Evolutionary conservation across 1,140 invertebrate species (phyloP), one percentile per base, ranked within the genome.

Genomic region (Cydia fagiglandana): DNA sequence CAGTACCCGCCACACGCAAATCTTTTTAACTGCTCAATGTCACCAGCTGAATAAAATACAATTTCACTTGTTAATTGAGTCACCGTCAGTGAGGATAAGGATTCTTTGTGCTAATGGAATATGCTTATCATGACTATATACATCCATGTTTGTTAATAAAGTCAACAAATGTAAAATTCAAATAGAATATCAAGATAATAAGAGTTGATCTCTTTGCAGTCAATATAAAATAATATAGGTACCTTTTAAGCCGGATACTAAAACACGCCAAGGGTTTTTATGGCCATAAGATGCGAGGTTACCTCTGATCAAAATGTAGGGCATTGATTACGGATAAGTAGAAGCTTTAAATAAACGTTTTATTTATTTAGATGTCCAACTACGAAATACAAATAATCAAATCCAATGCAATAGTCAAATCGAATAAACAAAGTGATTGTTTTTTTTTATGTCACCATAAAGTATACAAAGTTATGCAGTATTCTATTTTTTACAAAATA

Each of bases 291-390:
- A 97, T 88, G 96, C 96, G 88, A 97, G 94, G 94, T 97, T 97
- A 93, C 96, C 96, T 90, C 96, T 94, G 84, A 97, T 96, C 94
- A 97, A 94, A 94, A 97, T 96, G 95, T 97, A 97, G 93, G 96
- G 96, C 96, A 97, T 97, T 94, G 94, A 93, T 90, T 88, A 93
- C 90, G 82, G 88, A 83, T 88, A 83, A 56, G 64, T 76, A 64
- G 74, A n/a, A 34, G 15, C 12, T 24, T 45, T 6, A 7, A 30
- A 28, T 15, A 73, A 73, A 73, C 30, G 6, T 56, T 75, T 38
- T 75, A 75, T 47, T 56, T 30, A 56, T 28, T 30, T 75, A 50
- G 6, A 47, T 73, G 12, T n/a, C 41, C 30, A 13, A 28, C 13
- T 45, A 38, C 30, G 10, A 10, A 70, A 17, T 20, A 70, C 66